Evolutionary conservation across 2,797 vertebrate genomes (phyloP).

Genomic region (Melanogrammus aeglefinus): DNA sequence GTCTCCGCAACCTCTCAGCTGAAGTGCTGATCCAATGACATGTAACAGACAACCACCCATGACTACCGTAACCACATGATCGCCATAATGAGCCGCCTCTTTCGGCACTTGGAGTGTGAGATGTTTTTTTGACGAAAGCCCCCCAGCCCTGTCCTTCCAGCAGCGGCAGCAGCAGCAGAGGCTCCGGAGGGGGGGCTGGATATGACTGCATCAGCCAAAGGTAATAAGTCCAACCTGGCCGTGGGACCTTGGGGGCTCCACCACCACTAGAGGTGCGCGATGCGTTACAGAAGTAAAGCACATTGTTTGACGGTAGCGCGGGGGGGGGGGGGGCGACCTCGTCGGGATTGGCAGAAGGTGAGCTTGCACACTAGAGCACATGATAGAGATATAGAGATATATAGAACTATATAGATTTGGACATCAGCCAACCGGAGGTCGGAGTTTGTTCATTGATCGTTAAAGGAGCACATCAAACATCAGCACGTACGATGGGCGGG

Average conservation of each 20-base stretch:
- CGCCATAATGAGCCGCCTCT: conserved; percentile 63
- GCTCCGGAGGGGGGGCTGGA: conserved; percentile 8
- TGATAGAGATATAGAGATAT: conserved; percentile 16
- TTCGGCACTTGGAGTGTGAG: conserved; percentile 53
- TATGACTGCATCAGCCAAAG: conserved; percentile 49
- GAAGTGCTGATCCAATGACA: conserved; percentile 50
- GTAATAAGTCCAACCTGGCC: conserved; percentile 18
- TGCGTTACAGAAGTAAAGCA: conserved; percentile 46
- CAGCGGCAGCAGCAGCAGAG: conserved; percentile 47
- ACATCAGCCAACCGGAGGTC: conserved; percentile 42
- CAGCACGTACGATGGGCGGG: conserved; percentile 35
- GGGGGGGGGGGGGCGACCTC: conserved; percentile 36
- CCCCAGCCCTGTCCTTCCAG: conserved; percentile 60
- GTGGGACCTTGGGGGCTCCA: conserved; percentile 12
- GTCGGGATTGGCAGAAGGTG: conserved; percentile 58
- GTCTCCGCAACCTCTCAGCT: conserved; percentile 58
- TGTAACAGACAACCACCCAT: conserved; percentile 45
- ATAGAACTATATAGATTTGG: neutral
- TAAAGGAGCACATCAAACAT: conserved; percentile 47
- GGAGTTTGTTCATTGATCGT: conserved; percentile 46
- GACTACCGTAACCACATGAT: conserved; percentile 41
- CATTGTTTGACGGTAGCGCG: conserved; percentile 29
- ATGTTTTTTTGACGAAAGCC: conserved; percentile 29
- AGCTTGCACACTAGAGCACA: conserved; percentile 49
- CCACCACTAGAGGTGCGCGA: conserved; percentile 39